Percentiles rank a stretch among this genome's conserved stretches.
phyloP scores from a whole-genome alignment of 2,113 vertebrate species.

The Dromiciops gliroides region DNA sequence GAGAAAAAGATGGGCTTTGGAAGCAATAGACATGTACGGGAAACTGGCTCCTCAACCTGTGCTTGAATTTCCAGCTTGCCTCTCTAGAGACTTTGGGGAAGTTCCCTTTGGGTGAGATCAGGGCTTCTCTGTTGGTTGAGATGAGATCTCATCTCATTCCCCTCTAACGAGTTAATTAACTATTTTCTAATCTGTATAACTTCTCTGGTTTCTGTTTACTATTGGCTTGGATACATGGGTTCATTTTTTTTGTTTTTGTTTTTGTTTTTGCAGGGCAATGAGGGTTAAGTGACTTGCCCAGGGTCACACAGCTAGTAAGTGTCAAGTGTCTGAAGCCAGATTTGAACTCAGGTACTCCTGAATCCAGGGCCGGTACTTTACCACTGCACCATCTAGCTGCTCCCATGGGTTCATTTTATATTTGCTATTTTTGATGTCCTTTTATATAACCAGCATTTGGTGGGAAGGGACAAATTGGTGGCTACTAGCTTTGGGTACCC shows the following conservation, averaged over 20 bases:
- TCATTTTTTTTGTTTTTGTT: too few relatives aligned
- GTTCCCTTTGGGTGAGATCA: neutral
- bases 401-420: neutral
- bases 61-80: neutral
- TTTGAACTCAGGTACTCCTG: too few relatives aligned
- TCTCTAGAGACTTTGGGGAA: neutral
- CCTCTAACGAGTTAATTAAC: neutral
- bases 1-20: neutral
- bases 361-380: too few relatives aligned
- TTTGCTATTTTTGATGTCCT: neutral
- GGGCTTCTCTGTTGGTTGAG: neutral
- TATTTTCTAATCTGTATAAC: neutral
- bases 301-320: too few relatives aligned
- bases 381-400: too few relatives aligned
- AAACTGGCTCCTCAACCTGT: neutral
- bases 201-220: neutral
- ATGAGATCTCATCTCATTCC: neutral
- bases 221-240: neutral
- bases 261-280: too few relatives aligned
- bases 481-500: neutral
- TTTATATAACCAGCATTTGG: neutral
- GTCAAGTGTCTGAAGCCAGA: too few relatives aligned
- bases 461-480: neutral
- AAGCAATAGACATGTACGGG: neutral
- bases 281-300: too few relatives aligned